These are phyloP conservation scores for Sebastes hopkinsi DNA, from an alignment of 2,797 vertebrate genomes.

Conservation along the genomic window DNA sequence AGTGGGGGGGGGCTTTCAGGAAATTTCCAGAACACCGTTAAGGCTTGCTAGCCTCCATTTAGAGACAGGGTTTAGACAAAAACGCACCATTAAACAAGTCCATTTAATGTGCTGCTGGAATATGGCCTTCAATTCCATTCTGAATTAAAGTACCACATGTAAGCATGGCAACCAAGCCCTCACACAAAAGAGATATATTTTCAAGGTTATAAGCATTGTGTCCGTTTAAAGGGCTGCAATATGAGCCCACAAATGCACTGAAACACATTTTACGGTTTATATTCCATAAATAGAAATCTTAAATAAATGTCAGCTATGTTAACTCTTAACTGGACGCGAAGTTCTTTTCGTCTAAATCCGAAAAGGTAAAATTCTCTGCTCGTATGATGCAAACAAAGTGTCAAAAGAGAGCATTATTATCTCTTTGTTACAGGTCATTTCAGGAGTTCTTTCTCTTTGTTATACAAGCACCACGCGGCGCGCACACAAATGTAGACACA, in stretches of 20 bases:
- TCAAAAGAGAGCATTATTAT: conserved; percentile 2
- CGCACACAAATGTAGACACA: not conserved
- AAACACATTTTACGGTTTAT: not conserved
- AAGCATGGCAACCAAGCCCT: conserved; percentile 8
- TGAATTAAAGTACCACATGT: conserved; percentile 4
- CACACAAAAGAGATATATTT: not conserved
- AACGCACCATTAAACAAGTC: conserved; percentile 40
- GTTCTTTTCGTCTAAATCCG: not conserved
- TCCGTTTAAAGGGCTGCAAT: conserved; percentile 16
- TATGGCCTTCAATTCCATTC: conserved; percentile 21
- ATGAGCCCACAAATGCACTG: not conserved
- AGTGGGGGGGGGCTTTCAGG: conserved; percentile 11
- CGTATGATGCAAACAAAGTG: not conserved
- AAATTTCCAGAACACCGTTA: conserved; percentile 45
- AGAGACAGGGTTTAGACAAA: conserved; percentile 27
- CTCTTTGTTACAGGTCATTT: not conserved
- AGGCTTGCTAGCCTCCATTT: conserved; percentile 32
- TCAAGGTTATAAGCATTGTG: not conserved
- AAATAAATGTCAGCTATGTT: not conserved
- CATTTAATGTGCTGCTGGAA: conserved; percentile 22
- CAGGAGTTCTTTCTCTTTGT: not conserved
- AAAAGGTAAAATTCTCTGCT: not conserved
- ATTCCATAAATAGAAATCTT: conserved; percentile 2
- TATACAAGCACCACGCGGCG: not conserved
- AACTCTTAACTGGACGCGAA: not conserved